Evolutionary conservation across 1,140 invertebrate genomes (phyloP), one percentile per base, ranked within the genome.

Genomic region (Heliconius congener): DNA sequence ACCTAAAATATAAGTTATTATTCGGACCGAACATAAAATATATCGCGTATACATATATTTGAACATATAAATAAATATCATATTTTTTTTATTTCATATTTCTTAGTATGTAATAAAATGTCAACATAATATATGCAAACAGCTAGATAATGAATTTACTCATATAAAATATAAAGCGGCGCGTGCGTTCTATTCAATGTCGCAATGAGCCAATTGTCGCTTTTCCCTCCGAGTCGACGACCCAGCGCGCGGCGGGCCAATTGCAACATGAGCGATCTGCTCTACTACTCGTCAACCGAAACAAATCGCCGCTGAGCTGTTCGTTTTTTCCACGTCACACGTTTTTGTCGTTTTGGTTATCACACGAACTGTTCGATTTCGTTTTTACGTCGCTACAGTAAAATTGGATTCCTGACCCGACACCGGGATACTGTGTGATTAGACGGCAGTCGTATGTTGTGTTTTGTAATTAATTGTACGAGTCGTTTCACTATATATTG

Each of bases 241-340:
- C 87, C 89, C 80, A 81, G 74, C 42, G 42, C 42, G 42, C 42
- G 42, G 42, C 80, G 83, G 79, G 83, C 86, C 90, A 88, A 90
- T 90, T 80, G 86, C 86, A 76, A 83, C 84, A 74, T 81, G 82
- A 82, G 84, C 86, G 86, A 86, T 83, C 81, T 84, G 85, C 83
- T 88, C 86, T 79, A 85, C 85, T 83, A 84, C 81, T 83, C 86
- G 82, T 89, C 86, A 88, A 87, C 87, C 90, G 90, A 88, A 85
- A 90, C 90, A 87, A 91, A 93, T 90, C 84, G 84, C 85, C 84
- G 83, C 83, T 85, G 83, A 83, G 83, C 82, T 79, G 81, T 86
- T 85, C 83, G 78, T 86, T 81, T 87, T 86, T 91, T 90, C 81
- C 84, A 83, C 84, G 86, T 86, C 91, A 90, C 86, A 84, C 85